Conservation (phyloP, 2,888 invertebrate genomes). For the Portevinia maculata region DNA sequence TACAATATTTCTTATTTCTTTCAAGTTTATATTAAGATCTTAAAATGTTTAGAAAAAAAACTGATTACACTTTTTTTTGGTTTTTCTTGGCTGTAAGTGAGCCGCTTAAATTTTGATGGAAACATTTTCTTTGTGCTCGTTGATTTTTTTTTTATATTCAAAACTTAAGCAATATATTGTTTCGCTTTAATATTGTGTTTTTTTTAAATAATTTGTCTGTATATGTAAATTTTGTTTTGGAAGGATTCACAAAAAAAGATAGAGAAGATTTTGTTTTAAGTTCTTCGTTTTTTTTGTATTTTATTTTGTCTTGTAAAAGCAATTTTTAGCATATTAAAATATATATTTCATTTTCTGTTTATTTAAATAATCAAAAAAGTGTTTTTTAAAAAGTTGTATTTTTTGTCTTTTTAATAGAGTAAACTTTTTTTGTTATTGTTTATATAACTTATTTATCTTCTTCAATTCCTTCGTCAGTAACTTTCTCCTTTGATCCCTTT, state of each 20-base stretch:
- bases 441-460: conserved; percentile 79
- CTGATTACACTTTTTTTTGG: conserved; percentile 39
- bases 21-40: conserved; percentile 26
- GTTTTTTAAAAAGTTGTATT: conserved; percentile 78
- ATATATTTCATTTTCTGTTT: conserved; percentile 72
- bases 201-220: conserved; percentile 58
- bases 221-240: conserved; percentile 71
- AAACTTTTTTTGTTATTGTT: conserved; percentile 76
- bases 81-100: conserved; percentile 71
- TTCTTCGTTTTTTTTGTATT: conserved; percentile 60
- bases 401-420: conserved; percentile 75
- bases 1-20: conserved; percentile 37
- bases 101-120: conserved; percentile 73
- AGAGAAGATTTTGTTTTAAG: conserved; percentile 76
- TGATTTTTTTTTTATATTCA: conserved; percentile 64
- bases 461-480: conserved; percentile 81
- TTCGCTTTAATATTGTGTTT: conserved; percentile 49
- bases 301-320: conserved; percentile 69
- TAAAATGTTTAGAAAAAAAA: conserved; percentile 50
- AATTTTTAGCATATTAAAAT: conserved; percentile 75
- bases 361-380: conserved; percentile 72
- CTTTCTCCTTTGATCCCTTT: conserved; percentile 78
- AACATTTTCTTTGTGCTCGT: conserved; percentile 71
- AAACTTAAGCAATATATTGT: conserved; percentile 72
- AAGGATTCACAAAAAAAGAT: conserved; percentile 75